These are phyloP conservation scores for Panthera uncia DNA, from an alignment of 2,113 vertebrate species.

Conservation along the genomic window DNA sequence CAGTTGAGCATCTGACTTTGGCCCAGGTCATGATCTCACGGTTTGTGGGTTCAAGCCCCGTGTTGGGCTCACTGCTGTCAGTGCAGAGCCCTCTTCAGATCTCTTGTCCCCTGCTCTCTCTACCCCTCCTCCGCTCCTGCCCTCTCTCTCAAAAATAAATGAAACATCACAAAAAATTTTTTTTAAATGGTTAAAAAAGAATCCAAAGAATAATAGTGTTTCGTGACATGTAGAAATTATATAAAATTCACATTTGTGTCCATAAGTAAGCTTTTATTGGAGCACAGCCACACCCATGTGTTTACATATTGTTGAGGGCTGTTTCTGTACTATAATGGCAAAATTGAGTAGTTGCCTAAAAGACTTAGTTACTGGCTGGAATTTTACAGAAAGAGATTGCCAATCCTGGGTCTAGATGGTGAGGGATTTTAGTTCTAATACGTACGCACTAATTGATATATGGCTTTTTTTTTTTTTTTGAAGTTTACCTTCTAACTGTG, in stretches of 20 bases:
- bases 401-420: not conserved
- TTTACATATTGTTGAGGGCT: not conserved
- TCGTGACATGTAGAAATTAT: not conserved
- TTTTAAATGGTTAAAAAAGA: conserved; percentile 44
- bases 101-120: no score
- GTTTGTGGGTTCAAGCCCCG: no score
- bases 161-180: not conserved
- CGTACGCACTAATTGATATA: not conserved
- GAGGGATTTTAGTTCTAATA: not conserved
- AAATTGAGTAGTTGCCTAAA: not conserved
- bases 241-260: conserved; percentile 9
- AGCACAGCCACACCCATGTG: not conserved
- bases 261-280: not conserved
- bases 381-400: not conserved
- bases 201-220: not conserved
- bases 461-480: conserved; percentile 12
- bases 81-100: no score
- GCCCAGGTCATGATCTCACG: no score
- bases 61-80: no score
- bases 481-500: conserved; percentile 38
- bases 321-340: not conserved
- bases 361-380: not conserved
- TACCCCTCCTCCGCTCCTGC: no score
- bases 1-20: no score
- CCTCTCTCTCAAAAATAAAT: no score